A percentile compares a stretch with the other conserved stretches of the same genome.
Evolutionary conservation across 2,888 invertebrate species (phyloP).

Genomic region (Mongoloraphidia duomilia): DNA sequence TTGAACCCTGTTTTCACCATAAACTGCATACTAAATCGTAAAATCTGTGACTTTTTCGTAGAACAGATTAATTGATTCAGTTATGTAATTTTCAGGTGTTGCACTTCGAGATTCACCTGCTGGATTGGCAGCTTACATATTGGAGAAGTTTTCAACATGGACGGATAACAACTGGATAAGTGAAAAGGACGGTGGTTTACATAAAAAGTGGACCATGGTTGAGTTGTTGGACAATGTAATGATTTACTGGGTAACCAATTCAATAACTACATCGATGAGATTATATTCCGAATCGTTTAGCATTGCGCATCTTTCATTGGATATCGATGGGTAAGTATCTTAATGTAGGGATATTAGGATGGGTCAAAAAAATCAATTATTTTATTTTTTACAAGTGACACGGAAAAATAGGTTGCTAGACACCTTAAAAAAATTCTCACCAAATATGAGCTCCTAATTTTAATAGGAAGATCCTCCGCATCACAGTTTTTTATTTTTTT

Average conservation of each 20-base stretch:
- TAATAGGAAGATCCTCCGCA: no score
- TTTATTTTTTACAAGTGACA: no score
- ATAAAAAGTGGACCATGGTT: conserved; percentile 49
- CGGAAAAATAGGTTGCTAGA: no score
- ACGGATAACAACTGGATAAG: conserved; percentile 38
- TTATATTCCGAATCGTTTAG: conserved; percentile 53
- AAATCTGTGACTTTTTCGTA: no score
- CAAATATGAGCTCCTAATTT: no score
- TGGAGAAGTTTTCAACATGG: conserved; percentile 79
- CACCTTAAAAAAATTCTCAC: no score
- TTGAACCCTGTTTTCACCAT: no score
- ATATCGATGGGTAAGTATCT: conserved; percentile 30
- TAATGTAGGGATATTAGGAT: no score
- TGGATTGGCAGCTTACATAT: conserved; percentile 75
- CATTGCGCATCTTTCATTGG: conserved; percentile 19
- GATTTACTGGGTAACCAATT: conserved; percentile 65
- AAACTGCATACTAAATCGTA: not conserved
- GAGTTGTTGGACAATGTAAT: conserved; percentile 62
- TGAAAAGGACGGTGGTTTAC: conserved; percentile 49
- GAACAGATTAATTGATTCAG: no score
- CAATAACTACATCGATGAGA: conserved; percentile 59
- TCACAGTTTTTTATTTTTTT: no score
- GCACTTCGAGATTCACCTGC: conserved; percentile 63
- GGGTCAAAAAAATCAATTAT: no score
- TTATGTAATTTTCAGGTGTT: conserved; percentile 35